Evolutionary conservation across 2,888 invertebrate genomes (phyloP).

Genomic region (Galeruca laticollis): DNA sequence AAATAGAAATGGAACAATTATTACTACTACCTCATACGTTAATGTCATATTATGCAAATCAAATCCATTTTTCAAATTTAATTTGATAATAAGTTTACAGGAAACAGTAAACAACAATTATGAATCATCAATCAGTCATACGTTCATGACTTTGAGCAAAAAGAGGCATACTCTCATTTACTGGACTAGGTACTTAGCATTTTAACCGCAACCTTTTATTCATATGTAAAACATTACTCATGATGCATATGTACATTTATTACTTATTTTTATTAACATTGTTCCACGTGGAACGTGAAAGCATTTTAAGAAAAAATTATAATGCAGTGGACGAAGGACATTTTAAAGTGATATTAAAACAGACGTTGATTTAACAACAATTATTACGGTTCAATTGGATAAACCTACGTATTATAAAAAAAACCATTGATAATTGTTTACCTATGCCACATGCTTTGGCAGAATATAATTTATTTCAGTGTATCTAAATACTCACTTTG

Average conservation of each 20-base stretch:
- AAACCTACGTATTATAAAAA: background rate
- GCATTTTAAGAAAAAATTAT: constrained; percentile 50
- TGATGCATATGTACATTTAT: constrained; percentile 52
- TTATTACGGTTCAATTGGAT: background rate
- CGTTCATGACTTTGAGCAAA: constrained; percentile 17
- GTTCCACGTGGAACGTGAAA: constrained; percentile 57
- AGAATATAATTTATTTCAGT: background rate
- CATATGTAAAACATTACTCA: constrained; percentile 55
- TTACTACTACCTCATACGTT: constrained; percentile 10
- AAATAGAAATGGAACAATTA: constrained; percentile 4
- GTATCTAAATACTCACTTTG: background rate
- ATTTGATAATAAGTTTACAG: background rate
- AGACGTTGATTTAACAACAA: background rate
- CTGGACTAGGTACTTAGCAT: constrained; percentile 32
- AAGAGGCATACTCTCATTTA: constrained; percentile 17
- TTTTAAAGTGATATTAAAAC: constrained; percentile 12
- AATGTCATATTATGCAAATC: constrained; percentile 18
- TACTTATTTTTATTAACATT: constrained; percentile 60
- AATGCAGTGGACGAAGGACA: constrained; percentile 40
- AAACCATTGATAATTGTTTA: constrained; percentile 2
- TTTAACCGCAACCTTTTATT: constrained; percentile 40
- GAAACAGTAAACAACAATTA: constrained; percentile 15
- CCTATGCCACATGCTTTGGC: background rate
- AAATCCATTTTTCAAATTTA: background rate
- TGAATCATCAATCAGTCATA: constrained; percentile 37